Percentiles rank a stretch among this genome's conserved stretches.
phyloP scores from a whole-genome alignment of 2,797 vertebrate genomes.

The Phyllotis vaccarum region DNA sequence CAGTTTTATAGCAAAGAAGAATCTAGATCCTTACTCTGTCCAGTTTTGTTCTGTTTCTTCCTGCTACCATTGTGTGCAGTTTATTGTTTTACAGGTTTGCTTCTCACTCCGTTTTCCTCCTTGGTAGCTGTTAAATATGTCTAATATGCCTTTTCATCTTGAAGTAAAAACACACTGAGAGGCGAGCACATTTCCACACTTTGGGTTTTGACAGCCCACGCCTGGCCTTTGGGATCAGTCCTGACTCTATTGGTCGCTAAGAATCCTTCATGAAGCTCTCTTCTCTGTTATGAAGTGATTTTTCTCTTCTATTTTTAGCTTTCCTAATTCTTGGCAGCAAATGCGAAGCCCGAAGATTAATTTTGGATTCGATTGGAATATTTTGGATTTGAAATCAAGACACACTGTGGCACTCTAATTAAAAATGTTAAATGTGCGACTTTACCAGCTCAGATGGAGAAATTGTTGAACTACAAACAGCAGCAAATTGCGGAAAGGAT shows the following conservation, averaged over 20 bases:
- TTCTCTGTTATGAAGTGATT: slow-evolving; percentile 12
- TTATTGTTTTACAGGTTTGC: neutral
- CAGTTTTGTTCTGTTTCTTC: neutral
- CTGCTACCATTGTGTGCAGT: neutral
- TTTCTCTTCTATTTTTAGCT: slow-evolving; percentile 69
- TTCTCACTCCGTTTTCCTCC: neutral
- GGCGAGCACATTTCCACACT: neutral
- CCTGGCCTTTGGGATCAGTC: neutral
- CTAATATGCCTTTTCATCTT: neutral
- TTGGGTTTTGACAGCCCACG: neutral
- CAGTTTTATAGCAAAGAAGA: neutral
- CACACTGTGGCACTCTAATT: slow-evolving; percentile 55
- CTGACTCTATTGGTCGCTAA: neutral
- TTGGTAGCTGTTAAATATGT: neutral
- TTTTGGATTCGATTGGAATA: slow-evolving; percentile 51
- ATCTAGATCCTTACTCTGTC: neutral
- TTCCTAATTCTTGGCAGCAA: slow-evolving; percentile 60
- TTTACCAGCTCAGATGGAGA: slow-evolving; percentile 17
- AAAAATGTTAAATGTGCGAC: neutral
- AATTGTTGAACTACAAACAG: slow-evolving; percentile 56
- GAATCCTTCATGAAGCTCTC: slow-evolving; percentile 1
- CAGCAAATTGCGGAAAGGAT: slow-evolving; percentile 7
- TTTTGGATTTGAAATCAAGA: slow-evolving; percentile 61
- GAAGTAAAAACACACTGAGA: neutral
- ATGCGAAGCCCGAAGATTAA: slow-evolving; percentile 21